Evolutionary conservation across 2,797 vertebrate genomes (phyloP), one percentile per base, ranked within the genome.

Genomic region (Coreius guichenoti): DNA sequence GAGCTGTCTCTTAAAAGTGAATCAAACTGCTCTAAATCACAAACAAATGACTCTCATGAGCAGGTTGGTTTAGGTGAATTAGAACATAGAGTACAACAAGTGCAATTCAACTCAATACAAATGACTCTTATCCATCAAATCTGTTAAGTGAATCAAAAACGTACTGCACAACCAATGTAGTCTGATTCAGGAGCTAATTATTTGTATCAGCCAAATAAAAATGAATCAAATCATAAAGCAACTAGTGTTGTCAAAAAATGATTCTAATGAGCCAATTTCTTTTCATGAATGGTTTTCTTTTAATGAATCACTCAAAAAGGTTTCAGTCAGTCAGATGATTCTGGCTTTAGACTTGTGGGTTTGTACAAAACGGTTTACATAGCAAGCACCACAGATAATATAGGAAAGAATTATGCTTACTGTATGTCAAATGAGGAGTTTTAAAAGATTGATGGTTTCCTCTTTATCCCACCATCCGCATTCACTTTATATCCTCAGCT

Each of bases 401-500:
- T 21, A 73, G 29, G 17, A 45, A 13, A 23, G 47, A 67, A 51
- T 76, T 54, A 63, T 1, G 5, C 72, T 31, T 36, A 56, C 9
- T 43, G 39, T 23, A 36, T 26, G 39, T 49, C 72, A 63, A 45
- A 51, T 74, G 31, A 43, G 21, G 26, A 7, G 1, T 31, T 29
- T 39, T 43, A 54, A 76, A 68, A 77, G 73, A 54, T 51, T 58
- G 33, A 81, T 70, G 63, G 13, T 65, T 81, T 51, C 49, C 69
- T 49, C 39, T 81, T 43, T 82, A 26, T 51, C 39, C 43, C 63
- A 23, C 43, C 36, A n/a, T 73, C 68, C 17, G 0, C 68, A 69
- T 67, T 81, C 63, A 68, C 17, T 77, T 75, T 74, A 81, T 76
- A 49, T 86, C 49, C 82, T 84, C 36, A 69, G 63, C 75, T 68